Base-by-base conservation (phyloP, 2,888 invertebrate species). In the Caenorhabditis panamensis region DNA sequence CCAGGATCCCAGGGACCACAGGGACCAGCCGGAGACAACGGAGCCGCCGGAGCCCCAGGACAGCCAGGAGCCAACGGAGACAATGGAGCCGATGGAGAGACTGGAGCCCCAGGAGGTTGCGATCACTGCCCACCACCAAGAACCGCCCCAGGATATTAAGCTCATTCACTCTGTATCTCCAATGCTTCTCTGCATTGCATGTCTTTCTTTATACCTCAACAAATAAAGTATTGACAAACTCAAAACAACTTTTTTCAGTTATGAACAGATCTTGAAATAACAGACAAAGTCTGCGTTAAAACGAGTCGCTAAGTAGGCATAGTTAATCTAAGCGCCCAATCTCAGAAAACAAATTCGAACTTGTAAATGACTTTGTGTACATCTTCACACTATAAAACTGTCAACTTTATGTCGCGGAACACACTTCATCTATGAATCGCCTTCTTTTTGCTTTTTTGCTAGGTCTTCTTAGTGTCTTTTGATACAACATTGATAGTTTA, bases 51-150 rank as follows among this genome's bases (percentile, higher is more conserved):
- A 81, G 62, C 81, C 54, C 85, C 82, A 66, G 87, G 87, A 79
- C 79, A 81, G 62, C 81, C 81, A 81, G 81, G 81, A 81, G 72
- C 69, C 61, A 67, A 73, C 64, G 79, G 79, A 75, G 67, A 77
- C 81, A 76, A 81, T 26, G 81, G 81, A 81, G 72, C 84, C 56
- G 83, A 84, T 56, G 88, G 88, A 82, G 75, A 82, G 54, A 82
- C 84, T 36, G 88, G 88, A 71, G 77, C 73, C 63, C 84, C 81
- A 72, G 88, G 87, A 80, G 83, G 84, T 62, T 86, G 86, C 86
- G 85, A 86, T 78, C 86, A 87, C 83, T 87, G 86, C 84, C 85
- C 86, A 71, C 85, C 85, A 68, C 86, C 85, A 73, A 79, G 87
- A 56, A 87, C 87, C 54, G 85, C 86, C 22, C 86, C 87, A 71